Conservation (phyloP, 2,113 vertebrate species). For the Amazona guildingii region DNA sequence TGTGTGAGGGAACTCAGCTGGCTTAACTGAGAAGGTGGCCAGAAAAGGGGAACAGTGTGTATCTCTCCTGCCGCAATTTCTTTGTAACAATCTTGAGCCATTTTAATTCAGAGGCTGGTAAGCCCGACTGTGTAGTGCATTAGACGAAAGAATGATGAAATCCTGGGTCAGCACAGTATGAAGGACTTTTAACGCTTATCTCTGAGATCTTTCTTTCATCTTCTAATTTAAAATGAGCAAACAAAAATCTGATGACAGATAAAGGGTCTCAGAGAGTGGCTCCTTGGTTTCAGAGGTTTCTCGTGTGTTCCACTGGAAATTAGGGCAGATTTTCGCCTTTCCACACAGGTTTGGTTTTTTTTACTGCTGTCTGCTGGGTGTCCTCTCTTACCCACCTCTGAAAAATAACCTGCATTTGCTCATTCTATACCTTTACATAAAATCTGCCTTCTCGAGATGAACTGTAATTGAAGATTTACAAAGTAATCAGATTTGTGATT, state of each 20-base stretch:
- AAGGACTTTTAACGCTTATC: neutral
- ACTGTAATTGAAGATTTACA: neutral
- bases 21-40: neutral
- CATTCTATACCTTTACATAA: neutral
- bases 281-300: neutral
- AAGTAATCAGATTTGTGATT: neutral
- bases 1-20: neutral
- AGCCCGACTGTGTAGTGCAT: neutral
- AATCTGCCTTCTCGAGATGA: neutral
- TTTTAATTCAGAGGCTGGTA: neutral
- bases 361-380: neutral
- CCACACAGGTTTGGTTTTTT: accelerated
- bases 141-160: neutral
- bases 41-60: neutral
- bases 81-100: neutral
- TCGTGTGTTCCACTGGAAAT: neutral
- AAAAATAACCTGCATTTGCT: neutral
- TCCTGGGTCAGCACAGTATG: neutral
- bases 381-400: neutral
- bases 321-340: neutral
- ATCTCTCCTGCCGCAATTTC: neutral
- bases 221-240: neutral
- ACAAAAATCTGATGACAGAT: neutral
- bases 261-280: neutral
- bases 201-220: neutral